Percentiles rank a stretch among this genome's conserved stretches.
phyloP scores from a whole-genome alignment of 2,113 vertebrate species.

The Morphnarchus princeps region DNA sequence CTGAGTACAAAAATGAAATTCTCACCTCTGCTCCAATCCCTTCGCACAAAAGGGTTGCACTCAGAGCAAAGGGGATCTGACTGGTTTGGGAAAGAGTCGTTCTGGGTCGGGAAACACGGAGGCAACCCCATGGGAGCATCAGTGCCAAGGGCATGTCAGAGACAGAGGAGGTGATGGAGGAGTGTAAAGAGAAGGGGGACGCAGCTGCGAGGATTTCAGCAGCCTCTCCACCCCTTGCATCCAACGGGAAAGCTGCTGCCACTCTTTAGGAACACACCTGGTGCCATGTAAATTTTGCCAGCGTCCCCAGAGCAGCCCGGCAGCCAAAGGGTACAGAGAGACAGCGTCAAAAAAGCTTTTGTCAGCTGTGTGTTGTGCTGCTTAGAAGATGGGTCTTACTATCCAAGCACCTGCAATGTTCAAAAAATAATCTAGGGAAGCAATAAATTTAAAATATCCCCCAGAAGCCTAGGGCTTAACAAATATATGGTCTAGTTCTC shows the following conservation, averaged over 20 bases:
- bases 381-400: neutral
- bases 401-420: neutral
- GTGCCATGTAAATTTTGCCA: neutral
- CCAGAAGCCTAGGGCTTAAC: neutral
- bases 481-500: neutral
- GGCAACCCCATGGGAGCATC: neutral
- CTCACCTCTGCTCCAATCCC: neutral
- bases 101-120: neutral
- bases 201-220: neutral
- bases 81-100: neutral
- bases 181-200: neutral
- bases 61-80: neutral
- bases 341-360: neutral
- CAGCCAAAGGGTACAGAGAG: neutral
- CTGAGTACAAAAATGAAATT: neutral
- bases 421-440: neutral
- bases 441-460: neutral
- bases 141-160: neutral
- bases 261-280: neutral
- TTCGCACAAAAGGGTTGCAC: neutral
- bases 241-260: neutral
- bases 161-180: neutral
- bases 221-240: neutral
- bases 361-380: neutral
- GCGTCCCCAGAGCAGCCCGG: neutral